A percentile compares a stretch with the other conserved stretches of the same genome.
These are phyloP conservation scores for Pseudomugil gertrudae DNA, from an alignment of 2,797 vertebrate genomes.

Conservation along the genomic window DNA sequence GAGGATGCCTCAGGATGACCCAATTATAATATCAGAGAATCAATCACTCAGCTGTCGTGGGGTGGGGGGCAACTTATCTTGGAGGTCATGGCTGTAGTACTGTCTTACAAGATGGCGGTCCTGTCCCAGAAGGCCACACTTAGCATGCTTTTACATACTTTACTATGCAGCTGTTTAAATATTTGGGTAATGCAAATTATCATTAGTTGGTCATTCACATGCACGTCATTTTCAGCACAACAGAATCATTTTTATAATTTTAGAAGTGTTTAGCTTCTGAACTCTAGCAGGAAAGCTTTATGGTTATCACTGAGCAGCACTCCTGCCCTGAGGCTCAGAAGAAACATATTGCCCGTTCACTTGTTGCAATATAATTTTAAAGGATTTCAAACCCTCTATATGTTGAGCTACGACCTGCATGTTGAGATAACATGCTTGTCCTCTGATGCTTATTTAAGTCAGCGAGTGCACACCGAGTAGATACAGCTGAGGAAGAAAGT, in stretches of 20 bases:
- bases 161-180: neutral
- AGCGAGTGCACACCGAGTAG: constrained; percentile 14
- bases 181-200: neutral
- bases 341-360: constrained; percentile 31
- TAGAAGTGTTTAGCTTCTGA: constrained; percentile 20
- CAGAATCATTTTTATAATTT: constrained; percentile 13
- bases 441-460: constrained; percentile 25
- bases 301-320: constrained; percentile 39
- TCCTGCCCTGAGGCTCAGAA: constrained; percentile 26
- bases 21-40: no score
- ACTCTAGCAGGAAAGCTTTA: constrained; percentile 21
- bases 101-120: no score
- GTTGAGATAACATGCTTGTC: constrained; percentile 45
- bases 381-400: constrained; percentile 33
- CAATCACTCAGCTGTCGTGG: no score
- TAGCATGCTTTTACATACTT: neutral
- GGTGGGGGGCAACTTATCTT: no score
- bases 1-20: no score
- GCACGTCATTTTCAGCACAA: neutral
- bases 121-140: neutral
- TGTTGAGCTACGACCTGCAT: constrained; percentile 34
- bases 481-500: constrained; percentile 14
- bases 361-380: constrained; percentile 46
- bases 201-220: neutral
- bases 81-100: no score